Conservation (phyloP, 2,888 invertebrate genomes). For the Sympetrum striolatum region DNA sequence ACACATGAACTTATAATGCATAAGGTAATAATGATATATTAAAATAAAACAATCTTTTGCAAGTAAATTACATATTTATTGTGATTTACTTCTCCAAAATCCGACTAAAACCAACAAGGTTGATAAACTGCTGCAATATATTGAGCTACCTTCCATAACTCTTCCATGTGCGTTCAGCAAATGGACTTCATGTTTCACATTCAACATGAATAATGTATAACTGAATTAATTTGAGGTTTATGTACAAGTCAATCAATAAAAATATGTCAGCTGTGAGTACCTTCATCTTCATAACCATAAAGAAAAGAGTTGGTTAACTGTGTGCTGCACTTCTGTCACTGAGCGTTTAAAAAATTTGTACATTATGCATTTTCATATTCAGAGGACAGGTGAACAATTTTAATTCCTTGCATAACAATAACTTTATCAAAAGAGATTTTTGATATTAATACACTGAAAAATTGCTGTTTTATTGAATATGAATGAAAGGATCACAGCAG, state of each 20-base stretch:
- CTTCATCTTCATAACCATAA: not conserved
- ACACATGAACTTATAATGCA: too few relatives aligned
- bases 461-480: too few relatives aligned
- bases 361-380: not conserved
- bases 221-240: not conserved
- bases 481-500: too few relatives aligned
- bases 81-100: not conserved
- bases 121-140: not conserved
- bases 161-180: not conserved
- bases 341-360: slow-evolving; percentile 23
- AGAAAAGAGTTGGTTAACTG: not conserved
- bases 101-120: not conserved
- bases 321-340: not conserved
- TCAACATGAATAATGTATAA: not conserved
- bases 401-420: not conserved
- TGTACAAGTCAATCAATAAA: not conserved
- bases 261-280: not conserved
- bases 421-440: not conserved
- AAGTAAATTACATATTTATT: not conserved
- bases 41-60: not conserved
- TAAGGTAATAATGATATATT: too few relatives aligned
- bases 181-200: not conserved
- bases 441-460: not conserved
- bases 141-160: not conserved
- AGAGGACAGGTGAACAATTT: not conserved